Base-by-base conservation (phyloP, 2,888 invertebrate species). In the Cheilosia urbana region DNA sequence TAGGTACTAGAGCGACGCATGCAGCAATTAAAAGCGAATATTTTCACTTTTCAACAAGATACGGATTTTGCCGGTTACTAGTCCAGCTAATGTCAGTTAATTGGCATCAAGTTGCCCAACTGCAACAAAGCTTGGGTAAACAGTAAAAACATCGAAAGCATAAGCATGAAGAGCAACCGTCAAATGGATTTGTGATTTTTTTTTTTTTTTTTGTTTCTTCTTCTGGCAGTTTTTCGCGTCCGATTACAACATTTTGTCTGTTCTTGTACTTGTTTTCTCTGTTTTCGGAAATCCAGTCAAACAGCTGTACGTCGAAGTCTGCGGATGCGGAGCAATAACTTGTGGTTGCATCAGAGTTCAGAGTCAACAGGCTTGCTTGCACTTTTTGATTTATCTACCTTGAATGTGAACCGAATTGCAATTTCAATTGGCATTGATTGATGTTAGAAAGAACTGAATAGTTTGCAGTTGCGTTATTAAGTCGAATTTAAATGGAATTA, bases 41-140 rank as follows among this genome's bases (percentile, higher is more conserved):
- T 49, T 71, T 71, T 71, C 37, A 49, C 58, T 60, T 71, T 71
- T 49, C n/a, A 60, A 51, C 42, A 19, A 62, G 60, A 72, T 51
- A 17, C 51, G 17, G 27, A 53, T 37, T 30, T 34, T 19, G 62
- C 49, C 66, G 68, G 58, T 15, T 45, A 63, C 63, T 24, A 68
- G 53, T 19, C 60, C 51, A 30, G 34, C 45, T 45, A 53, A 68
- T 62, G 68, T 51, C 60, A 77, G 60, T 62, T 77, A 55, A 53
- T 51, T 62, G 53, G 34, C 51, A 21, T 51, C 53, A 45, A 27
- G 62, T 73, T 73, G 62, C 72, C 62, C 72, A 63, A 73, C 45
- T 73, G 62, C 40, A 30, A 73, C 27, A 63, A 45, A 63, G 45
- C 73, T 63, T 62, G 17, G n/a, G 45, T 45, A 63, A 73, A 60